Base-by-base conservation (phyloP, 2,888 invertebrate genomes). In the Agrochola litura region DNA sequence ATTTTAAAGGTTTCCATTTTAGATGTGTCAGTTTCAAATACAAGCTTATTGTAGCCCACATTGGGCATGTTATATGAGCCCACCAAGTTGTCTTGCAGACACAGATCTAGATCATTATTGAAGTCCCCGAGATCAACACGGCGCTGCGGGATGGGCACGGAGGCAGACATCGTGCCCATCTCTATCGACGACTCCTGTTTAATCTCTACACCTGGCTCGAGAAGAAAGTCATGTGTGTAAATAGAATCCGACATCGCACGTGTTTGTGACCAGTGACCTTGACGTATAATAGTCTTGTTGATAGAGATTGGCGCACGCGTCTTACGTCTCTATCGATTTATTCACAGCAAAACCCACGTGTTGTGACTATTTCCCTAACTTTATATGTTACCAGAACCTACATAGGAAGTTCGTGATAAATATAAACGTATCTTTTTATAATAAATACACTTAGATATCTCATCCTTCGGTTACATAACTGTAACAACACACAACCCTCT, bases 1-100 rank as follows among this genome's bases (percentile, higher is more conserved):
- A 98, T 98, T 93, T 97, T 98, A 89, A 98, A 98, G 19, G 97
- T 96, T 89, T 98, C 98, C 70, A 95, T 93, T 93, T 97, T 97
- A 37, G 93, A 92, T 68, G 92, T 93, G 88, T 93, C 97, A 86
- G 92, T 93, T 76, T 96, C 96, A 85, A 94, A 96, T 56, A 93
- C 92, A 78, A 95, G 92, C 89, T 96, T 95, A 87, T 93, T 92
- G 86, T 94, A 96, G 72, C 93, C 96, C 94, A 93, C 93, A 83
- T 91, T 93, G 66, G 93, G 93, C 85, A 95, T 91, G 92, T 94
- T 92, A 89, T 96, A 94, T 89, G 97, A 90, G 90, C 94, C 91
- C 61, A 92, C 90, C 37, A 95, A 89, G 82, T 92, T 94, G 65
- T 97, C 97, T 86, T 97, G 97, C 71, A 97, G 94, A 79, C 97